Base-by-base conservation (phyloP, 1,140 invertebrate species). In the Neodiprion fabricii region DNA sequence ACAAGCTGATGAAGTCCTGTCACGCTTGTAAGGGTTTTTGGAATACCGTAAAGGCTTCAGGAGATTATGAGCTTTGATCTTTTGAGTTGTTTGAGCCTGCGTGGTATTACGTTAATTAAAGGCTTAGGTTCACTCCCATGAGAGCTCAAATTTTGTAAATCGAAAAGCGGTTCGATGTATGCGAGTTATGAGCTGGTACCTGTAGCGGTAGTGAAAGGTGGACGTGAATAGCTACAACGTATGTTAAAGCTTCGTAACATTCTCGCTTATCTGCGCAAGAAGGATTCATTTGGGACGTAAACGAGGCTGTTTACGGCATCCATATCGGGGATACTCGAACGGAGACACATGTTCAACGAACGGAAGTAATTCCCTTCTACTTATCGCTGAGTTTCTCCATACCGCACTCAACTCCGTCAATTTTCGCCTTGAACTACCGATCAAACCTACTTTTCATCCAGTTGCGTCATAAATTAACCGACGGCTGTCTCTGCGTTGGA, bases 341-440 rank as follows among this genome's bases (percentile, higher is more conserved):
- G 5, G 28, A 40, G 28, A 40, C 28, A 40, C 28, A 40, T 4
- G 53, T 61, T 61, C 53, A 61, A 61, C 11, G n/a, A 61, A 17
- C 53, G 53, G 53, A 61, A 14, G 53, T 61, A 61, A 61, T 61
- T 61, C 53, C 9, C 53, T 14, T 17, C 53, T 5, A 61, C 53
- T 4, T 61, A 61, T 61, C 53, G n/a, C 53, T 61, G 53, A 17
- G 28, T 40, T 40, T 40, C 28, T 40, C 28, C 28, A 40, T 40
- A 40, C 28, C 28, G 5, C 28, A 40, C 28, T 40, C 28, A 40
- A 5, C 28, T 40, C 28, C 28, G 28, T 40, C 66, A 50, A 68
- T 76, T 47, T 65, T 71, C 48, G 14, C 17, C 40, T 70, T 65
- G 23, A 72, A 72, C 76, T 61, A 78, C 50, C 72, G 71, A 14